Evolutionary conservation across 2,888 invertebrate genomes (phyloP).

Genomic region (Stenolophus ochropezus): DNA sequence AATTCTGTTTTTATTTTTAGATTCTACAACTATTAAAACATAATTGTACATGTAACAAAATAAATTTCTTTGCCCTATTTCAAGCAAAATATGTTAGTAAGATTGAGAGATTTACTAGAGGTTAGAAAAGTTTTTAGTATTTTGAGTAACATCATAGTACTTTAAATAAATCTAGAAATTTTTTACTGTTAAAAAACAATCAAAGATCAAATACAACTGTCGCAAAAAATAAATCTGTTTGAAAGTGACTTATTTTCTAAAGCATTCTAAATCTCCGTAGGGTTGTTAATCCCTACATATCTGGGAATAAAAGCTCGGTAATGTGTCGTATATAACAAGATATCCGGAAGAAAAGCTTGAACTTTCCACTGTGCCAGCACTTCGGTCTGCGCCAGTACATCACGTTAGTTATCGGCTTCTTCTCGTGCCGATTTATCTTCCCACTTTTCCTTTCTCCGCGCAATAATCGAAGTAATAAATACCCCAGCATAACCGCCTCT

Average conservation of each 20-base stretch:
- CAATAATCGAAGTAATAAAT: constrained; percentile 37
- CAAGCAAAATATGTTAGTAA: too few species aligned
- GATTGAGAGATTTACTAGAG: too few species aligned
- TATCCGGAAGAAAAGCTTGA: neutral
- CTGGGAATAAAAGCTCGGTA: neutral
- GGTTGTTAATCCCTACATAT: neutral
- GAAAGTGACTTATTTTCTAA: neutral
- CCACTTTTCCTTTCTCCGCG: constrained; percentile 14
- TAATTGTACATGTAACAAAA: too few species aligned
- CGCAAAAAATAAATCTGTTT: too few species aligned
- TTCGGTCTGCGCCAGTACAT: neutral
- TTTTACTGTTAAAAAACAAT: too few species aligned
- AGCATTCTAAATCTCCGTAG: neutral
- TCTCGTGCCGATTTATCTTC: constrained; percentile 15
- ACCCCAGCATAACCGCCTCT: constrained; percentile 17
- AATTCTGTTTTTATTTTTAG: too few species aligned
- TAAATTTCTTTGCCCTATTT: too few species aligned
- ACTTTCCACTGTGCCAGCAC: constrained; percentile 1
- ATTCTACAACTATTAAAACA: too few species aligned
- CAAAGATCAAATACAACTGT: too few species aligned
- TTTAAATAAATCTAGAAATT: too few species aligned
- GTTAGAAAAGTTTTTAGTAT: too few species aligned
- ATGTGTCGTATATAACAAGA: constrained; percentile 7
- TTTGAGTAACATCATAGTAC: too few species aligned
- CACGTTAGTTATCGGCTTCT: constrained; percentile 12